These are phyloP conservation scores for Rhodinocichla rosea DNA, from an alignment of 2,113 vertebrate genomes.

Conservation along the genomic window DNA sequence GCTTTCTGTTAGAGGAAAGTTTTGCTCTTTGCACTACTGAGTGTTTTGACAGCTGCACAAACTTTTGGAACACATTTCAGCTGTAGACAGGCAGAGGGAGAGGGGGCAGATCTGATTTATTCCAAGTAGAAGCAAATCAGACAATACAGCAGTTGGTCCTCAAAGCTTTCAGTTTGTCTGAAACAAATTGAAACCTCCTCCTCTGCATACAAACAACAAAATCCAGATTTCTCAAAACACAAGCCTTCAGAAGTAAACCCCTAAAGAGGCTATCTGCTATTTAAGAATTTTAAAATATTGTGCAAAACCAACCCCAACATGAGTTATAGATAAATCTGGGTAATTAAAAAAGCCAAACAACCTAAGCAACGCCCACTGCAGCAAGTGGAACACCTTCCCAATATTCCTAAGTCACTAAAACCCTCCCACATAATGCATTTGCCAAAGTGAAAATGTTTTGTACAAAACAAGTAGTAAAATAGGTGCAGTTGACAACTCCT, in stretches of 20 bases:
- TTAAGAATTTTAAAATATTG: not conserved
- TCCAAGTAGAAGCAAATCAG: not conserved
- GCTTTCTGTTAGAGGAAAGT: not conserved
- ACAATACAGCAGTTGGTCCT: not conserved
- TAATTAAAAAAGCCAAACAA: not conserved
- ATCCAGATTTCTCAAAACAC: not conserved
- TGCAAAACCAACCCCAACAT: not conserved
- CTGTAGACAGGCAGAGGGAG: not conserved
- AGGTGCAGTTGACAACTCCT: not conserved
- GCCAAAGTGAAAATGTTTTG: not conserved
- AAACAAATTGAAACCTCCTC: not conserved
- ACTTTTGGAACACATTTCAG: not conserved
- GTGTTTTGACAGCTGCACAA: constrained; percentile 18
- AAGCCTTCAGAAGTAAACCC: not conserved
- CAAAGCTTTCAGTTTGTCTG: not conserved
- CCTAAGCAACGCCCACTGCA: not conserved
- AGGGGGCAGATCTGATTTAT: not conserved
- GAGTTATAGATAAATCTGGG: not conserved
- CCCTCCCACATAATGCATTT: not conserved
- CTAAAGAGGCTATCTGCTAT: not conserved
- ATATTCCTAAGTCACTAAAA: not conserved
- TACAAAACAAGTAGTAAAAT: not conserved
- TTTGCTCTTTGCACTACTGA: not conserved
- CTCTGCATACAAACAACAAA: not conserved
- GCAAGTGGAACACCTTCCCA: not conserved